A percentile compares a stretch with the other conserved stretches of the same genome.
Evolutionary conservation across 2,888 invertebrate genomes (phyloP).

Genomic region (Xanthia togata): DNA sequence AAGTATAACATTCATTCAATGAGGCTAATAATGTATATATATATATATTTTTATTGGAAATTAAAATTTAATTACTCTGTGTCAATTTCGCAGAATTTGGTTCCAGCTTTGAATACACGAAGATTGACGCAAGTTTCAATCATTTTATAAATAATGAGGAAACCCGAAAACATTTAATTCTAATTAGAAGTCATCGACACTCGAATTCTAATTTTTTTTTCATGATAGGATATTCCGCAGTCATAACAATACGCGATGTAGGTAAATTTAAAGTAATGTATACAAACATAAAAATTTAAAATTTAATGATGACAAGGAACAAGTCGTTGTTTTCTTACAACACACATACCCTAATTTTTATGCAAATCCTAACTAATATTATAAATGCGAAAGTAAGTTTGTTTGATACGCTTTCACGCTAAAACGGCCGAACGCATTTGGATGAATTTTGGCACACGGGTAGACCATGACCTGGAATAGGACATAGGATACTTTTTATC

Average conservation of each 20-base stretch:
- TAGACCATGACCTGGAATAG: no score
- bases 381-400: no score
- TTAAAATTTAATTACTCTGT: slow-evolving; percentile 1
- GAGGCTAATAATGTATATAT: not conserved
- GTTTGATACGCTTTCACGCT: no score
- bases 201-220: not conserved
- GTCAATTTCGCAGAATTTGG: not conserved
- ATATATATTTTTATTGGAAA: not conserved
- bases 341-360: slow-evolving; percentile 8
- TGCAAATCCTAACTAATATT: no score
- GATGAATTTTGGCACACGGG: no score
- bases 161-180: slow-evolving; percentile 1
- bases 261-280: not conserved
- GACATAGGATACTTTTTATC: no score
- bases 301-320: not conserved
- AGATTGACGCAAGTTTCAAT: not conserved
- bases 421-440: no score
- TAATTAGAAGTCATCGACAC: not conserved
- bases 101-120: no score
- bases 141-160: slow-evolving; percentile 3
- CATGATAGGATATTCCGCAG: not conserved
- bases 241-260: not conserved
- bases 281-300: not conserved
- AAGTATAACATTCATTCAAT: slow-evolving; percentile 8
- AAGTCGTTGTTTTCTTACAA: not conserved